Evolutionary conservation across 2,113 vertebrate species (phyloP), one percentile per base, ranked within the genome.

Genomic region (Bagarius yarrelli): DNA sequence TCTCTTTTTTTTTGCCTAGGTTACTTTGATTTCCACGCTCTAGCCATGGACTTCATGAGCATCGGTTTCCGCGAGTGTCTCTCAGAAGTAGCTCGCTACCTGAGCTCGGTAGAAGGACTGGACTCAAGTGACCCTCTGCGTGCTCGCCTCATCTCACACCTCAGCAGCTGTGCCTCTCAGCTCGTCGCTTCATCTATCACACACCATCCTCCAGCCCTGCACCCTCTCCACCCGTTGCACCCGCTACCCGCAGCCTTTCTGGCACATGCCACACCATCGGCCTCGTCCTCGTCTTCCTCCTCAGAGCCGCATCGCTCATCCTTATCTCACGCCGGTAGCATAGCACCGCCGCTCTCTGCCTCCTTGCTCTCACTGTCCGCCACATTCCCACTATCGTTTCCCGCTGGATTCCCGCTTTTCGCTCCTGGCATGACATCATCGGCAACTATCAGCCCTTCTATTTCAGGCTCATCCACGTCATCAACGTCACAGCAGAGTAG

Each of bases 1-100:
- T 27, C 16, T 83, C 36, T 61, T 27, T 66, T 6, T 71, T 34
- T 18, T 59, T 36, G 15, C 14, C 21, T 80, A 98, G 96, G 96
- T 87, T 95, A 94, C 83, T 94, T 96, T 18, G 96, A 98, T 0
- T 94, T 93, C 13, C 96, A 96, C 5, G 92, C 94, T 0, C 89
- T 98, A 16, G 96, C 96, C 18, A 95, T 98, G 95, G 97, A 99
- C 93, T 99, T 99, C 92, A 96, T 98, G 94, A 98, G 95, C 92
- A 94, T 98, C 18, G 97, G 97, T 0, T 99, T 98, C 88, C 90
- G 96, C 30, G 97, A 99, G 89, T 99, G 97, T 83, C 82, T 98
- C 79, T 94, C 94, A 0, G 97, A 99, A 85, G 96, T 95, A 0
- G 96, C 95, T 0, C 89, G 96, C 30, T 99, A 98, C 88, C 90